Conservation (phyloP, 1,140 invertebrate species). For the Aricia agestis region DNA sequence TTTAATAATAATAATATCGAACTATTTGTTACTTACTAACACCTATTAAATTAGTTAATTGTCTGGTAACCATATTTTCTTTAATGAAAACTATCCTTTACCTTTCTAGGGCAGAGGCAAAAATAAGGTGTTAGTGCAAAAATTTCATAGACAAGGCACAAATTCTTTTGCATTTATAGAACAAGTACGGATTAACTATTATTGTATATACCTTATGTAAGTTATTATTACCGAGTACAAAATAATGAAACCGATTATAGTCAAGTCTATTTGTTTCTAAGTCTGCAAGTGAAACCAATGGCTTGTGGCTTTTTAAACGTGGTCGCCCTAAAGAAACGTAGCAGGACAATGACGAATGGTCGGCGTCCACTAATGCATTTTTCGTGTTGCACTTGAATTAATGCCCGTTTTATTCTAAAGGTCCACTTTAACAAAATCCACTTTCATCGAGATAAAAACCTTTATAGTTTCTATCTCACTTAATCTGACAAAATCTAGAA, state of each 20-base stretch:
- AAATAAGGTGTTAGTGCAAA: too few species aligned
- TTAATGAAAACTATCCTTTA: too few species aligned
- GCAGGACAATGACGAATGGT: slow-evolving; percentile 62
- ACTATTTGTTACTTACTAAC: too few species aligned
- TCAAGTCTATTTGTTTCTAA: background rate
- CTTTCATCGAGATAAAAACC: slow-evolving; percentile 2
- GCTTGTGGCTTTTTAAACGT: slow-evolving; percentile 32
- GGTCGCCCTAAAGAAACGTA: slow-evolving; percentile 39
- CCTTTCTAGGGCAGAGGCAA: too few species aligned
- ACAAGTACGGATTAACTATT: too few species aligned
- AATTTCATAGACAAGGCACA: too few species aligned
- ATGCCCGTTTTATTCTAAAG: slow-evolving; percentile 50
- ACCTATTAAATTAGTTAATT: too few species aligned
- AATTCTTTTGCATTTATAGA: too few species aligned
- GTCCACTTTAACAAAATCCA: slow-evolving; percentile 23
- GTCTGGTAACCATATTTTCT: too few species aligned
- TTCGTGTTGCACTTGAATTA: slow-evolving; percentile 75
- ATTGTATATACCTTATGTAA: too few species aligned
- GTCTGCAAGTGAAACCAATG: slow-evolving; percentile 33
- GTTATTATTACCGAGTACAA: too few species aligned
- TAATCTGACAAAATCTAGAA: background rate
- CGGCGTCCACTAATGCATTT: slow-evolving; percentile 64
- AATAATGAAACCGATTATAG: background rate
- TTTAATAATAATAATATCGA: too few species aligned
- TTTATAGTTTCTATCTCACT: background rate